Conservation (phyloP, 23 tunicate genomes). For the Ciona savignyi region DNA sequence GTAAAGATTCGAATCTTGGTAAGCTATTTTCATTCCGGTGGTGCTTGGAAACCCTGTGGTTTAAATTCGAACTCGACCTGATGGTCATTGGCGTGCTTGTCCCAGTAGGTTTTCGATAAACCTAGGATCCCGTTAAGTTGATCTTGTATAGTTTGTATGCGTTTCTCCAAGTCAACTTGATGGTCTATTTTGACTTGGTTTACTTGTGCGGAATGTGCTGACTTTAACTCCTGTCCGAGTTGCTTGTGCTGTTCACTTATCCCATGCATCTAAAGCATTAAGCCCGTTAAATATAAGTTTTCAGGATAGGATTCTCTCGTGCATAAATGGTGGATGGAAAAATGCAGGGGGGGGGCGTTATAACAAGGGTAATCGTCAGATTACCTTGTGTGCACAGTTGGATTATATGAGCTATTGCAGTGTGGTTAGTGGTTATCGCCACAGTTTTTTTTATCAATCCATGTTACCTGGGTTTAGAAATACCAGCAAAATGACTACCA, state of each 20-base stretch:
- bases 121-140: conserved; percentile 46
- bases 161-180: conserved; percentile 66
- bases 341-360: too few relatives aligned
- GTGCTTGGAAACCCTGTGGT: neutral
- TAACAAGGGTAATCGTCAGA: too few relatives aligned
- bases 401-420: too few relatives aligned
- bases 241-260: conserved; percentile 36
- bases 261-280: conserved; percentile 74
- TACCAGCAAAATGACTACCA: too few relatives aligned
- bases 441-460: too few relatives aligned
- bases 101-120: conserved; percentile 73
- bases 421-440: too few relatives aligned
- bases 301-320: too few relatives aligned
- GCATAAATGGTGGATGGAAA: too few relatives aligned
- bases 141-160: conserved; percentile 52
- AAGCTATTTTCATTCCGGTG: neutral
- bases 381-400: too few relatives aligned
- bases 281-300: too few relatives aligned
- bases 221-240: conserved; percentile 37
- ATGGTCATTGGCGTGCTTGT: conserved; percentile 67
- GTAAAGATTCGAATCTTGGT: too few relatives aligned
- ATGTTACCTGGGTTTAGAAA: too few relatives aligned
- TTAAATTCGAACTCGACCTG: conserved; percentile 20
- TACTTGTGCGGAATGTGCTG: conserved; percentile 63
- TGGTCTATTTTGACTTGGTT: conserved; percentile 52